These are phyloP conservation scores for Crocidura indochinensis DNA, from an alignment of 2,797 vertebrate genomes.

Conservation along the genomic window DNA sequence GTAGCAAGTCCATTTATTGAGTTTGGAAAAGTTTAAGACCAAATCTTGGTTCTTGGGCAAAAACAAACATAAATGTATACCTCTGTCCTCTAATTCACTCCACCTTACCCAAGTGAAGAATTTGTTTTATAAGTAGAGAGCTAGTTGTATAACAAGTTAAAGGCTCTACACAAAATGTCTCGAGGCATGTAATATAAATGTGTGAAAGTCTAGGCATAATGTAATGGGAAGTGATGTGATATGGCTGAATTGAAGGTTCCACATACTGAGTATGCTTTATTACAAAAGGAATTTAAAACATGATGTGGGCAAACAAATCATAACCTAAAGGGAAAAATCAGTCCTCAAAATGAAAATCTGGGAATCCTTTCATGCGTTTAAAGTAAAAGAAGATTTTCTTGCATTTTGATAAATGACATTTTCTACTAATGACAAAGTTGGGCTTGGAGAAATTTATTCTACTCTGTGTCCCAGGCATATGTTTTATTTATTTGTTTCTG, in stretches of 20 bases:
- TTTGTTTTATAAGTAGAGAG: background rate
- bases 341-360: background rate
- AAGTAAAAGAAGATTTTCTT: constrained; percentile 8
- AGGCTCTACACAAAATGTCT: background rate
- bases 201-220: background rate
- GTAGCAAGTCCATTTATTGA: background rate
- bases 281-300: constrained; percentile 13
- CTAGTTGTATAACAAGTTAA: background rate
- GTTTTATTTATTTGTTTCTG: background rate
- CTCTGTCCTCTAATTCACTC: background rate
- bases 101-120: background rate
- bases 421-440: constrained; percentile 3
- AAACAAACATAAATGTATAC: constrained; percentile 19
- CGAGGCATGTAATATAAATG: background rate
- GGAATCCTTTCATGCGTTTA: background rate
- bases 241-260: background rate
- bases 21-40: background rate
- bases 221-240: background rate
- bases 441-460: constrained; percentile 48
- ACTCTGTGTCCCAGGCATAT: background rate
- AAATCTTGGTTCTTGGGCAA: background rate
- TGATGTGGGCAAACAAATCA: background rate
- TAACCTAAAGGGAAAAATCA: background rate
- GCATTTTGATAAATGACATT: background rate
- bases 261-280: background rate